Percentiles rank a stretch among this genome's conserved stretches.
These are phyloP conservation scores for Laodelphax striatellus DNA, from an alignment of 1,140 invertebrate species.

Conservation along the genomic window DNA sequence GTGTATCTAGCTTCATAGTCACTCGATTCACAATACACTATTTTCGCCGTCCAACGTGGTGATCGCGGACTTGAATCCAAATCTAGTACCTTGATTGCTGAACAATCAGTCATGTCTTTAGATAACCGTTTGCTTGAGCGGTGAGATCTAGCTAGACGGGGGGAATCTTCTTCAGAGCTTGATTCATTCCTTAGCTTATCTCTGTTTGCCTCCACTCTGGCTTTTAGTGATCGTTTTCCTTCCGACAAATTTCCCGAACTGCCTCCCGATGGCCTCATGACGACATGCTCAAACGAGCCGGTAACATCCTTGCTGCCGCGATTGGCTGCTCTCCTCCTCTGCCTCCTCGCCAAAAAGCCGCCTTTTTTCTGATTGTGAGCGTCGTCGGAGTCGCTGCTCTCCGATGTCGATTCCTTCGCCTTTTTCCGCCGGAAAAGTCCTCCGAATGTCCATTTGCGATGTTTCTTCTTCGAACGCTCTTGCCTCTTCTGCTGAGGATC, in stretches of 20 bases:
- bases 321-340: constrained; percentile 11
- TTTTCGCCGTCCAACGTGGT: constrained; percentile 23
- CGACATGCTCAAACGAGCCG: constrained; percentile 14
- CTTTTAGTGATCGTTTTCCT: constrained; percentile 35
- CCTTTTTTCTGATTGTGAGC: constrained; percentile 38
- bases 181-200: constrained; percentile 46
- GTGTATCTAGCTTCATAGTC: constrained; percentile 24
- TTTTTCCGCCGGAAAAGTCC: constrained; percentile 55
- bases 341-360: not conserved
- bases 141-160: constrained; percentile 47
- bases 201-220: constrained; percentile 47
- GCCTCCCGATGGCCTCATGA: constrained; percentile 2
- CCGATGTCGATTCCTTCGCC: constrained; percentile 38
- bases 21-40: constrained; percentile 27
- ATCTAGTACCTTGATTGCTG: constrained; percentile 14
- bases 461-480: constrained; percentile 28
- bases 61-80: not conserved
- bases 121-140: constrained; percentile 62
- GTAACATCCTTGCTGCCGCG: constrained; percentile 23
- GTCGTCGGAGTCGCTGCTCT: constrained; percentile 42
- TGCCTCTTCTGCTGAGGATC: not conserved
- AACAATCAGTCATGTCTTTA: constrained; percentile 40
- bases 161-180: constrained; percentile 51
- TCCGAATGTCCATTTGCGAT: constrained; percentile 62
- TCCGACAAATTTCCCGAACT: not conserved